Base-by-base conservation (phyloP, 1,140 invertebrate species). In the Drosophila arawakana region DNA sequence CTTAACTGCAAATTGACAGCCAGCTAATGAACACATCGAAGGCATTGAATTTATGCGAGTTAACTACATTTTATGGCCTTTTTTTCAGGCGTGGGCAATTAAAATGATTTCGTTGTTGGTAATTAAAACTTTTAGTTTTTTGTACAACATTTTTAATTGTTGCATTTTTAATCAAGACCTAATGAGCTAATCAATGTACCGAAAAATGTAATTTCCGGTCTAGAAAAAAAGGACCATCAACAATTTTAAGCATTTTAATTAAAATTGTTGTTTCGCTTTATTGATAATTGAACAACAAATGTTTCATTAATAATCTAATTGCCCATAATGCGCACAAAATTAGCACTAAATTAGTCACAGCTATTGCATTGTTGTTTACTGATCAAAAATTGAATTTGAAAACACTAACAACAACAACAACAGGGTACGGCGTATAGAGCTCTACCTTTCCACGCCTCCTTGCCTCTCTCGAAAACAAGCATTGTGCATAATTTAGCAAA, bases 271-370 rank as follows among this genome's bases (percentile, higher is more conserved):
- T 30, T 61, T 30, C 44, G 73, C 52, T 73, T 68, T 60, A 68
- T 72, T 71, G 84, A 84, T 89, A 89, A 88, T 89, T 84, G 74
- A 73, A 72, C 73, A 76, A 84, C 84, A 84, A 88, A 88, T 89
- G 80, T 84, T 88, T 80, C 80, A 88, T 88, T 83, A 89, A 88
- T 88, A 88, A 84, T 89, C 84, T 88, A 88, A 88, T 89, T 89
- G 84, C 60, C 73, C 84, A 88, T 89, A 88, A 88, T 89, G 80
- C 80, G 80, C 61, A 69, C 84, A 78, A 88, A 88, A 88, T 88
- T 89, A 80, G 74, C 84, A 88, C 80, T 89, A 88, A 88, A 89
- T 88, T 88, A 88, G 80, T 88, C 75, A 88, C 74, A 86, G 77
- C 69, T 21, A 39, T 58, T 35, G 54, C 50, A 65, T 67, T 72